phyloP scores from a whole-genome alignment of 2,113 vertebrate species.

The Sebastes fasciatus region DNA sequence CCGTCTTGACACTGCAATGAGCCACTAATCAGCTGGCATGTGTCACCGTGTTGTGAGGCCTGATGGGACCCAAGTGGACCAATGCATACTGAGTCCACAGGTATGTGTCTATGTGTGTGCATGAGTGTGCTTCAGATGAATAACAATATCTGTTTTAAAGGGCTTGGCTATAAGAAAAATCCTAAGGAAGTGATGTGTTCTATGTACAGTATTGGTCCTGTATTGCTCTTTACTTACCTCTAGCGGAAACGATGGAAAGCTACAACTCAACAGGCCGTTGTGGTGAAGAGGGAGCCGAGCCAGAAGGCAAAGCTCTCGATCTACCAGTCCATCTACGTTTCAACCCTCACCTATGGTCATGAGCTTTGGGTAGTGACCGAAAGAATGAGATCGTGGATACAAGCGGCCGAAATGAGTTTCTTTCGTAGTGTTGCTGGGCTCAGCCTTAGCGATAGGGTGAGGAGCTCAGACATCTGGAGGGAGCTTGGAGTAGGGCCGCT shows the following conservation, averaged over 20 bases:
- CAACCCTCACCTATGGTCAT: no score
- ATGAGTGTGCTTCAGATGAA: not conserved
- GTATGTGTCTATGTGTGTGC: constrained; percentile 17
- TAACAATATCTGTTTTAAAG: constrained; percentile 7
- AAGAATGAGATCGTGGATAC: not conserved
- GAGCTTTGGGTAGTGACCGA: not conserved
- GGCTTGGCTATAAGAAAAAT: not conserved
- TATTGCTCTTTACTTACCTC: not conserved
- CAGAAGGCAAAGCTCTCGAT: no score
- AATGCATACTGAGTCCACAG: constrained; percentile 42
- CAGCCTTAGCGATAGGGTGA: not conserved
- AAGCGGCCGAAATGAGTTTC: not conserved
- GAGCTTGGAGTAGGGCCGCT: no score
- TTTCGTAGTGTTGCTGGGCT: not conserved
- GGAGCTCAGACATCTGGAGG: not conserved
- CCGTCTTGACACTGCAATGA: constrained; percentile 66
- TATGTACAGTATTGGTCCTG: not conserved
- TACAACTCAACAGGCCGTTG: not conserved
- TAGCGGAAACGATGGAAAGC: not conserved
- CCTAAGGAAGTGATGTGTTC: not conserved
- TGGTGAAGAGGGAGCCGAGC: no score
- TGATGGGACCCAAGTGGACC: constrained; percentile 43
- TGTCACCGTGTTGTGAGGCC: constrained; percentile 57
- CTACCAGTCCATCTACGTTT: no score
- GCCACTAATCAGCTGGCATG: constrained; percentile 77